Evolutionary conservation across 2,797 vertebrate species (phyloP), one percentile per base, ranked within the genome.

Genomic region (Iguana delicatissima): DNA sequence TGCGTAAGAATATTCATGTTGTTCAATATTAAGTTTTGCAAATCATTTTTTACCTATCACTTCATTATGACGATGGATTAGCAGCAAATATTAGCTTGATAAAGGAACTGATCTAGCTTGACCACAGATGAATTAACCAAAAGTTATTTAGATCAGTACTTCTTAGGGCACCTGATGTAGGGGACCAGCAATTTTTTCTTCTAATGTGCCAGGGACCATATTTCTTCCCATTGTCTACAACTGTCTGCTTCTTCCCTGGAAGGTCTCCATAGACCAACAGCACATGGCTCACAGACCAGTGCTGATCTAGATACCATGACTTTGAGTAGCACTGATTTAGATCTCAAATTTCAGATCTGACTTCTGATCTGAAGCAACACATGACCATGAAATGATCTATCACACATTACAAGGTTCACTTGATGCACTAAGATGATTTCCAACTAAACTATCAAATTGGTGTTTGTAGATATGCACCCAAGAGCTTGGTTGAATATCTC

Each of bases 21-120:
- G 55, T 72, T 86, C 72, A 69, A 29, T 81, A 84, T 57, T 93
- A 94, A n/a, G 81, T 92, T 90, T 86, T 77, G 3, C 91, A 29
- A 92, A 91, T 67, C 86, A 86, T 62, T 38, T 91, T 86, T 85
- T 89, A 69, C 55, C 74, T 91, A n/a, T 6, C 90, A 90, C n/a
- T 91, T 92, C 91, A 26, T 16, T 90, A 84, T 73, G 87, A 91
- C 90, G 89, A 87, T 38, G 91, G 55, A 46, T 69, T 94, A 90
- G 57, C 84, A 91, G 29, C 16, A 87, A 67, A 92, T 46, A 84
- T 72, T 62, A 90, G 42, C 62, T 84, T 79, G 55, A 62, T 80
- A 76, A 0, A 13, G 29, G 73, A 96, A 92, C 55, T 59, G 32
- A 67, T 94, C 90, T 90, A 84, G 24, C 3, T 73, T 72, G 80